A percentile compares a stretch with the other conserved stretches of the same genome.
Evolutionary conservation across 2,888 invertebrate genomes (phyloP).

Genomic region (Smittia aterrima): DNA sequence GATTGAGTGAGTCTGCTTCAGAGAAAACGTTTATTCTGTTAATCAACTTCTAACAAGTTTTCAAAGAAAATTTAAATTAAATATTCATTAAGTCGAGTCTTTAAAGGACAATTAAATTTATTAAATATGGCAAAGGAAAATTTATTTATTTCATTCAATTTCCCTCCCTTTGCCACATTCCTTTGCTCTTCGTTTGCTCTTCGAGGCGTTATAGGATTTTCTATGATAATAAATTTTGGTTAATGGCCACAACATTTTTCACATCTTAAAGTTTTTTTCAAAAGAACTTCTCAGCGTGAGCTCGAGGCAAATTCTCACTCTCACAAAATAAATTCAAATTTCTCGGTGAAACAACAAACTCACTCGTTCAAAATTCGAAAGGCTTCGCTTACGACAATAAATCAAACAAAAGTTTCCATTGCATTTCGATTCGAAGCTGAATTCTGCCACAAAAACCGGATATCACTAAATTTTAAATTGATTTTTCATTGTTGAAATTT

Average conservation of each 20-base stretch:
- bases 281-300: neutral
- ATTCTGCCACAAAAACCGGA: neutral
- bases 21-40: too few relatives aligned
- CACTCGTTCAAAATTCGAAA: neutral
- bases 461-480: constrained; percentile 30
- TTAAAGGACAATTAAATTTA: neutral
- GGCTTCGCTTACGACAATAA: neutral
- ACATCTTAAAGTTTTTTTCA: neutral
- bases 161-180: constrained; percentile 16
- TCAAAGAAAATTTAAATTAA: too few relatives aligned
- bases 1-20: too few relatives aligned
- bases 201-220: constrained; percentile 22
- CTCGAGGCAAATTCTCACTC: neutral
- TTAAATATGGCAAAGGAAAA: neutral
- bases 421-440: neutral
- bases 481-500: constrained; percentile 25
- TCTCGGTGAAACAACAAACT: neutral
- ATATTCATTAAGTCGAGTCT: too few relatives aligned
- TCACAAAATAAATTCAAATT: neutral
- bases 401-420: neutral
- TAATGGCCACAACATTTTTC: constrained; percentile 34
- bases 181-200: neutral
- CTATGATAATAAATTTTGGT: constrained; percentile 31
- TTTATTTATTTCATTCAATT: constrained; percentile 34
- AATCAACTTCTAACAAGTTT: too few relatives aligned